These are phyloP conservation scores for Clarias laeviceps DNA, from an alignment of 2,797 vertebrate genomes.

Conservation along the genomic window DNA sequence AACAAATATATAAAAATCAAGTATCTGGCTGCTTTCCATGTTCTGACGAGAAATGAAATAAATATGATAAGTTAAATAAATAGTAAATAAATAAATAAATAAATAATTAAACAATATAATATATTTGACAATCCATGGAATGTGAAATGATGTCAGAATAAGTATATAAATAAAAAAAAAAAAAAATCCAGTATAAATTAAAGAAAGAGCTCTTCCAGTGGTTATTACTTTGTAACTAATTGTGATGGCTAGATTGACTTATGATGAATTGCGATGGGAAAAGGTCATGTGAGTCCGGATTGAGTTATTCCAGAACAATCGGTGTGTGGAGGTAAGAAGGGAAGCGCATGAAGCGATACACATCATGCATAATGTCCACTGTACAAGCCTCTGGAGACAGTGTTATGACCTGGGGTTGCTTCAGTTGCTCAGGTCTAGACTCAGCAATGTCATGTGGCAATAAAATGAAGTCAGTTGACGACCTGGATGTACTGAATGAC, in stretches of 20 bases:
- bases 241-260: neutral
- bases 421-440: too few species aligned
- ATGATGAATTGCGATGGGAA: too few species aligned
- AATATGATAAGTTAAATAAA: neutral
- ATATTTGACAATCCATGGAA: neutral
- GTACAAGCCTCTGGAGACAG: too few species aligned
- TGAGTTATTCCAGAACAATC: too few species aligned
- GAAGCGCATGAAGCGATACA: too few species aligned
- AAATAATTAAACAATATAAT: neutral
- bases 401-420: too few species aligned
- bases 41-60: neutral
- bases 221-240: neutral
- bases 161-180: neutral
- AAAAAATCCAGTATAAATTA: neutral
- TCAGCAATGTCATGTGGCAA: too few species aligned
- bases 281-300: too few species aligned
- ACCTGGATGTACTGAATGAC: too few species aligned
- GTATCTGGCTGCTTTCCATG: neutral
- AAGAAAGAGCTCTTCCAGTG: neutral
- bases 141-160: neutral
- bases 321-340: too few species aligned
- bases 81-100: conserved; percentile 26
- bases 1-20: conserved; percentile 6
- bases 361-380: too few species aligned
- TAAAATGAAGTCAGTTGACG: too few species aligned